Evolutionary conservation across 2,888 invertebrate species (phyloP), one percentile per base, ranked within the genome.

Genomic region (Ferdinandea cuprea): DNA sequence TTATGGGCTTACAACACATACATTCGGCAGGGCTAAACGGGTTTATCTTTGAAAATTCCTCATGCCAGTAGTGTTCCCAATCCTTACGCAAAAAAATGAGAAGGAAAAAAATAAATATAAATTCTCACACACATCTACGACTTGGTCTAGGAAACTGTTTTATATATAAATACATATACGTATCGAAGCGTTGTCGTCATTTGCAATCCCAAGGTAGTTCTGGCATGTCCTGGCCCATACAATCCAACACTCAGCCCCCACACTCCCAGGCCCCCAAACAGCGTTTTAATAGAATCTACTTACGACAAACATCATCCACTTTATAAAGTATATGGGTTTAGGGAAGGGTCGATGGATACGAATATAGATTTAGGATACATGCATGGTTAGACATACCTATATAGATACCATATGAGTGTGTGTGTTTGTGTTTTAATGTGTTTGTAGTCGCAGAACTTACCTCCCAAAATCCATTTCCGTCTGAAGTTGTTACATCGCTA

Each of bases 391-490:
- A 56, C 15, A 21, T 25, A 11, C 25, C n/a, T n/a, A n/a, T n/a
- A n/a, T n/a, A n/a, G n/a, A n/a, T n/a, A n/a, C n/a, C n/a, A 19
- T 11, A 5, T 52, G 21, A 40, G 35, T 32, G 17, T 37, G 28
- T 37, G 15, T 21, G 11, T 32, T 5, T 1, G 9, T 46, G 21
- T 48, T n/a, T n/a, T n/a, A n/a, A 15, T 46, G 25, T 52, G 42
- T 56, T 21, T 17, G 28, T 8, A 8, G 5, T 13, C 9, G 48
- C 13, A 71, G 17, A 63, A 86, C 89, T 92, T 92, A 96, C 96
- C 94, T 97, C 97, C 97, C 97, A 97, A 90, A 96, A 96, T 85
- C 97, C 95, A 90, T 93, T 93, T 85, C 95, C 95, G 85, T 93
- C 92, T 48, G 94, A 93, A 63, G 94, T 94, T 87, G 92, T 93